Base-by-base conservation (phyloP, 2,888 invertebrate species). In the Geophilus truncorum region DNA sequence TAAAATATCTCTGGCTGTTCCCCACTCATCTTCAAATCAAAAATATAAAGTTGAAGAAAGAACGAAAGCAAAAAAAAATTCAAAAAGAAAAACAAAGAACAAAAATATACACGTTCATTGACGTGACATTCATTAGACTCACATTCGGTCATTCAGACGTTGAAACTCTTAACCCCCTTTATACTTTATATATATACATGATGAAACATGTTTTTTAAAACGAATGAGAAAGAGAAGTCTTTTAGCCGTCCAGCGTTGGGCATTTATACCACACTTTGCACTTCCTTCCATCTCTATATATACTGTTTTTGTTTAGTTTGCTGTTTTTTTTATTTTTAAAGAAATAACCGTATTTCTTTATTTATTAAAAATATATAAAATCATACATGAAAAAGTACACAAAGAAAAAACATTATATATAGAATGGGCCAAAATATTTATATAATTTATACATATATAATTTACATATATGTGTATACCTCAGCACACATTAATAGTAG, bases 181-280 rank as follows among this genome's bases (percentile, higher is more conserved):
- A 32, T 75, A 28, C 76, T 32, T 32, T 77, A 77, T 77, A 32
- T 77, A 77, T n/a, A 12, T 77, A 77, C 76, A 36, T 77, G 77
- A 77, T 77, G 32, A 77, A 77, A 77, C 77, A 36, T 77, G 77
- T 36, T 77, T 77, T 28, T 23, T 78, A 57, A 62, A 32, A 28
- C 23, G 9, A 57, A 30, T 79, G 36, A 34, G 34, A 80, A 80
- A 80, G 75, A 80, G 80, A 80, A 76, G 80, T 80, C 80, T 80
- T 76, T 76, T 80, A 80, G 80, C 80, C 80, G 80, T 80, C 80
- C 80, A 80, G 80, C 80, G 80, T 80, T 80, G 80, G 80, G 80
- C 80, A 80, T 75, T 77, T 36, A 40, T 45, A 76, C 70, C 80
- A 76, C 80, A 70, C 70, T 70, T 76, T 76, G 80, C 80, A 80